phyloP scores from a whole-genome alignment of 2,797 vertebrate genomes.

The Brachyalestes nurse region DNA sequence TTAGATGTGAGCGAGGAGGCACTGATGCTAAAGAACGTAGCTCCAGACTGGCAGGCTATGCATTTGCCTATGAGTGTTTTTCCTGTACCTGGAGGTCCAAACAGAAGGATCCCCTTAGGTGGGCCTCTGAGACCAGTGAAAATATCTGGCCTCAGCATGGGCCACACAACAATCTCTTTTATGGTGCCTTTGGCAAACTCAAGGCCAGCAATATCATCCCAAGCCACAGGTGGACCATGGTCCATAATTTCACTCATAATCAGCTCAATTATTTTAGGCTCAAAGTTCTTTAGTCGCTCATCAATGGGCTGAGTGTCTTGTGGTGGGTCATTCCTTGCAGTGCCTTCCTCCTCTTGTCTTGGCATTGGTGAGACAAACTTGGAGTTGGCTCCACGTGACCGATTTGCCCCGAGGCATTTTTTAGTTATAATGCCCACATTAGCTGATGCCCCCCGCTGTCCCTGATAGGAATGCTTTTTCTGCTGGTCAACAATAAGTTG shows the following conservation, averaged over 20 bases:
- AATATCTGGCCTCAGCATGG: constrained; percentile 96
- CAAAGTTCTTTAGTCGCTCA: constrained; percentile 90
- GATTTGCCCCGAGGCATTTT: constrained; percentile 90
- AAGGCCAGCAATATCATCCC: constrained; percentile 96
- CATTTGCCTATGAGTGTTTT: constrained; percentile 98
- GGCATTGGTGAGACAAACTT: constrained; percentile 93
- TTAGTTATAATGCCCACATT: constrained; percentile 76
- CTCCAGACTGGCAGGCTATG: constrained; percentile 95
- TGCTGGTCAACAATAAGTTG: constrained; percentile 89
- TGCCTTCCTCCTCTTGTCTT: constrained; percentile 80
- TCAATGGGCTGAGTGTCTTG: constrained; percentile 76
- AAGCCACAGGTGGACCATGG: constrained; percentile 88
- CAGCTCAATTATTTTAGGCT: constrained; percentile 94
- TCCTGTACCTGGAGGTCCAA: constrained; percentile 95
- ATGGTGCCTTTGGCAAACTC: constrained; percentile 97
- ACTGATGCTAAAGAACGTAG: constrained; percentile 98
- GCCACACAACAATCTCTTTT: constrained; percentile 98
- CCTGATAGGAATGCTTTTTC: constrained; percentile 82
- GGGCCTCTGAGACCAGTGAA: constrained; percentile 94
- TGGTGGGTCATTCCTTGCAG: background rate
- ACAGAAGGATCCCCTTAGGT: constrained; percentile 94
- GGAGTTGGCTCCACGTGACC: constrained; percentile 85
- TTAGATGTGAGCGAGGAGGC: constrained; percentile 97
- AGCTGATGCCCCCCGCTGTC: constrained; percentile 67
- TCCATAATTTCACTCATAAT: constrained; percentile 98